These are phyloP conservation scores for Folsomia manolachei DNA, from an alignment of 2,888 invertebrate species.

Conservation along the genomic window DNA sequence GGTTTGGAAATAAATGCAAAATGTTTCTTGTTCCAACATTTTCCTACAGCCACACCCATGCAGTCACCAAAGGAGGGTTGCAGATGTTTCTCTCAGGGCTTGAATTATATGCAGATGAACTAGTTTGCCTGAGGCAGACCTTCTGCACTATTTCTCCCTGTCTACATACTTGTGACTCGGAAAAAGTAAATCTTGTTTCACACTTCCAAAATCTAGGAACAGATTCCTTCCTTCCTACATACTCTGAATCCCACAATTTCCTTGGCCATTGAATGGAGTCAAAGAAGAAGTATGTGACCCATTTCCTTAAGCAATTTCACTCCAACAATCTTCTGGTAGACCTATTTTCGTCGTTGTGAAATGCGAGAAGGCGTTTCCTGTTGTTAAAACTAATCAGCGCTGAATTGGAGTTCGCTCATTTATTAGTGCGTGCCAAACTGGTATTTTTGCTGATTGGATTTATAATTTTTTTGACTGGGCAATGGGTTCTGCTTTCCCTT, in stretches of 20 bases:
- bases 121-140: not conserved
- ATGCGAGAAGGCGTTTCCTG: not conserved
- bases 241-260: too few species aligned
- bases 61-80: not conserved
- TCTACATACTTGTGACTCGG: not conserved
- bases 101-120: not conserved
- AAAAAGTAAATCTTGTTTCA: not conserved
- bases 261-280: too few species aligned
- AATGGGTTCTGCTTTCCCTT: too few species aligned
- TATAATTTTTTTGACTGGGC: not conserved
- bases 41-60: not conserved
- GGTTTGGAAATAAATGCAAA: not conserved
- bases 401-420: not conserved
- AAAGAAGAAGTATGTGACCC: slow-evolving; percentile 4
- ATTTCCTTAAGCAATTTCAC: not conserved
- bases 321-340: not conserved
- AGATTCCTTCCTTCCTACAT: not conserved
- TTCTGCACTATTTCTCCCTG: not conserved
- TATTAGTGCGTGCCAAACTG: slow-evolving; percentile 2
- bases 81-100: slow-evolving; percentile 1
- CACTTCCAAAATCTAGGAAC: not conserved
- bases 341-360: not conserved
- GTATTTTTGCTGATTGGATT: slow-evolving; percentile 21
- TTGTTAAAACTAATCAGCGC: not conserved
- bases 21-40: not conserved